These are phyloP conservation scores for Dryadula phaetusa DNA, from an alignment of 2,888 invertebrate genomes.

Conservation along the genomic window DNA sequence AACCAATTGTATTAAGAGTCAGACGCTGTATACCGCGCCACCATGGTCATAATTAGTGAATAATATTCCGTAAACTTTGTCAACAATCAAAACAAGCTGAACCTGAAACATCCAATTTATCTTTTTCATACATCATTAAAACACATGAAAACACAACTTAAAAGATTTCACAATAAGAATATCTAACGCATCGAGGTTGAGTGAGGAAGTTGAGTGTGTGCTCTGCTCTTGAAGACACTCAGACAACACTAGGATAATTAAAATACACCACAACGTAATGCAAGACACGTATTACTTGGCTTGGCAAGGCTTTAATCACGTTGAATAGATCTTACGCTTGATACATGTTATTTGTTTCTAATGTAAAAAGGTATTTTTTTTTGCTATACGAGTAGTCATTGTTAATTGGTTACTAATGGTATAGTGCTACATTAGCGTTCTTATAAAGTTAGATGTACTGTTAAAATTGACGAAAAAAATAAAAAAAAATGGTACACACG, in stretches of 20 bases:
- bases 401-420: too few species aligned
- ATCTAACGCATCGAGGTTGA: conserved; percentile 22
- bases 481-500: too few species aligned
- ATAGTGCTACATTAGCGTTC: too few species aligned
- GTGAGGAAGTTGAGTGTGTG: conserved; percentile 30
- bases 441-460: too few species aligned
- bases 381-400: too few species aligned
- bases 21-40: too few species aligned
- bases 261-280: conserved; percentile 34
- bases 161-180: conserved; percentile 2
- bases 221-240: conserved; percentile 35
- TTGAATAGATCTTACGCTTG: conserved; percentile 18
- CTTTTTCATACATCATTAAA: not conserved
- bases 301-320: conserved; percentile 32
- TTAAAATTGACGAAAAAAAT: too few species aligned
- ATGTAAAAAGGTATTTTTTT: not conserved
- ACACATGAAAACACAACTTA: not conserved
- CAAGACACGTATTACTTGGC: conserved; percentile 32
- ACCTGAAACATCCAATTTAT: not conserved
- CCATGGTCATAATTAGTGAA: too few species aligned
- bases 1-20: too few species aligned
- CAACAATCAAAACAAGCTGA: too few species aligned
- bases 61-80: too few species aligned
- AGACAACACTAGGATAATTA: conserved; percentile 42
- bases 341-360: conserved; percentile 24